These are phyloP conservation scores for Crambe crambe DNA, from an alignment of 37 sponge, comb jelly and placozoan species.

Conservation along the genomic window DNA sequence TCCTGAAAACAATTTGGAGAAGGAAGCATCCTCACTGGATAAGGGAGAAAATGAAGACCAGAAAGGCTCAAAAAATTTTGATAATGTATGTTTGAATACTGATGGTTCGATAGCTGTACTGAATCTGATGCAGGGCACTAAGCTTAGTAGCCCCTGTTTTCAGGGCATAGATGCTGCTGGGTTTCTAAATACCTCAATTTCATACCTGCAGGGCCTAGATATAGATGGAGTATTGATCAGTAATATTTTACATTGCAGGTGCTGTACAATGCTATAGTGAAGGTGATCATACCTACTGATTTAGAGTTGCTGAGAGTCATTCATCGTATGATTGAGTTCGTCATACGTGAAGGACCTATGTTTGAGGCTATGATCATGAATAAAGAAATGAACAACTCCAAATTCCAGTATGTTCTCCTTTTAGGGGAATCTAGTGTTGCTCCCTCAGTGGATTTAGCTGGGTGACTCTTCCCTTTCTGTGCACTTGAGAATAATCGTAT, in stretches of 20 bases:
- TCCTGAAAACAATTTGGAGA: constrained; percentile 18
- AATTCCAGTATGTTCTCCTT: constrained; percentile 67
- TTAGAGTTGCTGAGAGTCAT: constrained; percentile 65
- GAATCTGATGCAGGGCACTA: too few species aligned
- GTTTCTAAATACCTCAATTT: too few species aligned
- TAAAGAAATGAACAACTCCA: constrained; percentile 86
- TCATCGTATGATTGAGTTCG: constrained; percentile 98
- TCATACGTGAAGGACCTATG: constrained; percentile 96
- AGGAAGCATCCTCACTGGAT: not conserved
- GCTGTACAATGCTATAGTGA: constrained; percentile 72
- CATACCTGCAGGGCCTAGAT: too few species aligned
- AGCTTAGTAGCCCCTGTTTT: too few species aligned
- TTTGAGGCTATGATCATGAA: constrained; percentile 99
- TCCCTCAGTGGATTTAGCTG: too few species aligned
- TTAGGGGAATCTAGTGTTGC: not conserved
- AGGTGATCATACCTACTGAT: constrained; percentile 89
- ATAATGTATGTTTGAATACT: constrained; percentile 26
- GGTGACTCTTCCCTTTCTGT: too few species aligned
- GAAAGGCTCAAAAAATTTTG: constrained; percentile 21
- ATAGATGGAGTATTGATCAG: not conserved
- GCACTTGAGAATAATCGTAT: too few species aligned
- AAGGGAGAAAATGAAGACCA: constrained; percentile 8
- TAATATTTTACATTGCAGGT: constrained; percentile 24
- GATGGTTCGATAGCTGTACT: not conserved
- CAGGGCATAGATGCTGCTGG: too few species aligned